Conservation (phyloP, 2,113 vertebrate species). For the Pipa parva region DNA sequence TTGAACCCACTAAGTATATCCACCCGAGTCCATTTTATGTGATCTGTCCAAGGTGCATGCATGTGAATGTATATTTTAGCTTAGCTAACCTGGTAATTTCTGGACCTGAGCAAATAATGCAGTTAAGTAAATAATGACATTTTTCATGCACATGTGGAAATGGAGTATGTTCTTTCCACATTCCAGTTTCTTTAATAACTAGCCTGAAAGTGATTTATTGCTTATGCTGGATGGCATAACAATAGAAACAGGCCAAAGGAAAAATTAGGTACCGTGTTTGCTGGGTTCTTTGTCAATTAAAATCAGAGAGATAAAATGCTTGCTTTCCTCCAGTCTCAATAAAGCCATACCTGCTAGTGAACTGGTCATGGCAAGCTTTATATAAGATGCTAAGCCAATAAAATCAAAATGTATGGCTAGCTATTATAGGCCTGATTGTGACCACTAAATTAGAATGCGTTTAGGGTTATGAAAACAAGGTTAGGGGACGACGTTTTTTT, state of each 20-base stretch:
- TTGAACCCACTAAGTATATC: too few species aligned
- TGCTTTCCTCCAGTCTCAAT: background rate
- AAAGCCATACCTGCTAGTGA: background rate
- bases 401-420: background rate
- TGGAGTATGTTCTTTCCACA: too few species aligned
- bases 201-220: background rate
- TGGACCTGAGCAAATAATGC: too few species aligned
- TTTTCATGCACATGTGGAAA: too few species aligned
- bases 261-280: background rate
- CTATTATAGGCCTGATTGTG: background rate
- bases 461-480: constrained; percentile 4
- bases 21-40: too few species aligned
- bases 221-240: background rate
- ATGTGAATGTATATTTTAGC: too few species aligned
- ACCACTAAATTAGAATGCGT: constrained; percentile 10
- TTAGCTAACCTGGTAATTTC: too few species aligned
- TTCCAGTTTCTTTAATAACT: background rate
- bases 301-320: background rate
- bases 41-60: too few species aligned
- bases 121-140: too few species aligned
- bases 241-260: background rate
- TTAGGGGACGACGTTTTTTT: background rate
- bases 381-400: background rate
- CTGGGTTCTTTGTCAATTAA: background rate
- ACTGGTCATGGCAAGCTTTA: background rate